Base-by-base conservation (phyloP, 2,113 vertebrate species). In the Sitta europaea region DNA sequence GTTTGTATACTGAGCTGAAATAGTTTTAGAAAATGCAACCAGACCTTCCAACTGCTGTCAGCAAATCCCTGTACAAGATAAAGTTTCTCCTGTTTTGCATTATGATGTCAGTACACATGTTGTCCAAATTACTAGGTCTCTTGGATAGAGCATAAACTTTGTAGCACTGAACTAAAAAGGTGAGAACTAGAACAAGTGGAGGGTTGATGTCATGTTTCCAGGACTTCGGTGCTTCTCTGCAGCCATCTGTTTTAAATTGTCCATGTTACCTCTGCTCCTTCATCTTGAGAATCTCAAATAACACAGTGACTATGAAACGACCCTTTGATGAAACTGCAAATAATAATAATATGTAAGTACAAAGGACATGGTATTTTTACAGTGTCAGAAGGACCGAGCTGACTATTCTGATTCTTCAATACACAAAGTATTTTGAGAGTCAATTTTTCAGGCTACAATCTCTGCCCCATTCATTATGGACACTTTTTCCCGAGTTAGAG, bases 21-120 rank as follows among this genome's bases (percentile, higher is more conserved):
- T 20, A 91, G 94, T 84, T 92, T n/a, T 67, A 96, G 96, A 90
- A 95, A 96, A 97, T 94, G 95, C 88, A 96, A 83, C 92, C 88
- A 42, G 79, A 93, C 91, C 88, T 95, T 95, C 86, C 51, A 70
- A 3, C 6, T 75, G 53, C 43, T 91, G 71, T 61, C 78, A 88
- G 62, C 20, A 86, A 54, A 36, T 65, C 51, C 42, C 33, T 4
- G 1, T 57, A 23, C 3, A 12, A 59, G 48, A 79, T 35, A 71
- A 47, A 50, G 10, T 55, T 76, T 85, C 35, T 86, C 17, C 50
- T 50, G 13, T 65, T 73, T 51, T 79, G 57, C 42, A 21, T 42
- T 66, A 21, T 35, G 45, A 14, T 17, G 7, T 58, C 8, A 65
- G 38, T 25, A n/a, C 25, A 13, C 11, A 8, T 2, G 4, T 90